Evolutionary conservation across 2,113 vertebrate genomes (phyloP).

Genomic region (Sialia sialis): DNA sequence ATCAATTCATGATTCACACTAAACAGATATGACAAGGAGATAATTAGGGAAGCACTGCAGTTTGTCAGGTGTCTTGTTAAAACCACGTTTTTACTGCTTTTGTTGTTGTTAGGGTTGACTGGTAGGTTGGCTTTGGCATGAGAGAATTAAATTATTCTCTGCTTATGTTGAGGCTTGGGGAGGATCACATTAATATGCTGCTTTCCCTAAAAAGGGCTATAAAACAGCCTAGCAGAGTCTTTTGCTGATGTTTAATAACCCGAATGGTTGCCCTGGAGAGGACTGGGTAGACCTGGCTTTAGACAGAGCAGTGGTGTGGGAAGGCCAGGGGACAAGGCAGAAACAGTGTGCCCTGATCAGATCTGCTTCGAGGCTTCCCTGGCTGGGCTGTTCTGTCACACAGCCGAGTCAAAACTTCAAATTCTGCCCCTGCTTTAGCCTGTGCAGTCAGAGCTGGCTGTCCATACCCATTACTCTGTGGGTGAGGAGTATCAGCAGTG

Average conservation of each 20-base stretch:
- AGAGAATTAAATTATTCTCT: conserved; percentile 47
- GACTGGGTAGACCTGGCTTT: background rate
- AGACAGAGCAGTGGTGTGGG: background rate
- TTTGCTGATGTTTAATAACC: background rate
- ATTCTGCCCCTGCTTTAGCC: background rate
- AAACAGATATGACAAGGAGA: conserved; percentile 47
- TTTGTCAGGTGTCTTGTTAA: conserved; percentile 56
- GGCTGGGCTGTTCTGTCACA: background rate
- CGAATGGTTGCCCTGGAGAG: background rate
- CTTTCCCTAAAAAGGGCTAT: conserved; percentile 5
- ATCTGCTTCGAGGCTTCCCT: background rate
- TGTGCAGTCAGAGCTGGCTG: background rate
- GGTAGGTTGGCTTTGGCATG: background rate
- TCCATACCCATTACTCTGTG: background rate
- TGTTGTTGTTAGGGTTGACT: conserved; percentile 10
- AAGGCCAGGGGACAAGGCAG: background rate
- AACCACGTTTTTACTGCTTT: background rate
- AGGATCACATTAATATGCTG: conserved; percentile 16
- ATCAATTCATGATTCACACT: background rate
- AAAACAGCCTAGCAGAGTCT: background rate
- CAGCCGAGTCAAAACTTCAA: background rate
- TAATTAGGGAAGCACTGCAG: conserved; percentile 43
- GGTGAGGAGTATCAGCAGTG: background rate
- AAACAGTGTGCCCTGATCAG: background rate
- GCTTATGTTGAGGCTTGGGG: background rate